These are phyloP conservation scores for Pampus argenteus DNA, from an alignment of 2,797 vertebrate genomes.

Conservation along the genomic window DNA sequence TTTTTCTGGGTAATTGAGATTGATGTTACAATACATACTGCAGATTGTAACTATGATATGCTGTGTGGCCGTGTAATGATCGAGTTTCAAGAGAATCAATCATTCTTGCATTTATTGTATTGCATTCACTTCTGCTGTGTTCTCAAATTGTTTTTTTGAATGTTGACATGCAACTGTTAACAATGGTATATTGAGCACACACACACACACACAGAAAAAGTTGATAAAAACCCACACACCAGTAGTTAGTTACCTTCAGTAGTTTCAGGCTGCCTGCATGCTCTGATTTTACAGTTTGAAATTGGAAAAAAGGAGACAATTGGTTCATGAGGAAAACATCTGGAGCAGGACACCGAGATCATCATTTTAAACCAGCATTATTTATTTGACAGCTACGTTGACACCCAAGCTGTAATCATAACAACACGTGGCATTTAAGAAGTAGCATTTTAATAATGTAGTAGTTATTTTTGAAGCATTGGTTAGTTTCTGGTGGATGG, in stretches of 20 bases:
- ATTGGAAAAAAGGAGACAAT: neutral
- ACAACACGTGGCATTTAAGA: neutral
- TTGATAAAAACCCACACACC: constrained; percentile 8
- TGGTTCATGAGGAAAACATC: neutral
- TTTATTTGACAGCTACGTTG: neutral
- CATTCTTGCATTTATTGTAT: constrained; percentile 5
- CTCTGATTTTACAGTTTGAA: neutral
- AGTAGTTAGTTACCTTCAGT: neutral
- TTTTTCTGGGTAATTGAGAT: constrained; percentile 35
- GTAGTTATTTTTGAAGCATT: neutral
- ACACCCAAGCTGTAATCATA: neutral
- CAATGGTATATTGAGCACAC: neutral
- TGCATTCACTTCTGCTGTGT: neutral
- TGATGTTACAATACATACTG: constrained; percentile 27
- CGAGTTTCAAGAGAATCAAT: constrained; percentile 1
- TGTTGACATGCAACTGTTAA: neutral
- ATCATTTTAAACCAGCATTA: neutral
- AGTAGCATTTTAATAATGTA: too few species aligned
- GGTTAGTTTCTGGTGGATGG: neutral
- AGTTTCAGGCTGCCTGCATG: neutral
- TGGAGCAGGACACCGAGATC: neutral
- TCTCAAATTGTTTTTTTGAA: constrained; percentile 1
- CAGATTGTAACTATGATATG: constrained; percentile 3
- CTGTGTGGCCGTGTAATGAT: neutral
- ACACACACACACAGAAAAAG: neutral